Conservation (phyloP, 2,113 vertebrate genomes). For the Conger conger region DNA sequence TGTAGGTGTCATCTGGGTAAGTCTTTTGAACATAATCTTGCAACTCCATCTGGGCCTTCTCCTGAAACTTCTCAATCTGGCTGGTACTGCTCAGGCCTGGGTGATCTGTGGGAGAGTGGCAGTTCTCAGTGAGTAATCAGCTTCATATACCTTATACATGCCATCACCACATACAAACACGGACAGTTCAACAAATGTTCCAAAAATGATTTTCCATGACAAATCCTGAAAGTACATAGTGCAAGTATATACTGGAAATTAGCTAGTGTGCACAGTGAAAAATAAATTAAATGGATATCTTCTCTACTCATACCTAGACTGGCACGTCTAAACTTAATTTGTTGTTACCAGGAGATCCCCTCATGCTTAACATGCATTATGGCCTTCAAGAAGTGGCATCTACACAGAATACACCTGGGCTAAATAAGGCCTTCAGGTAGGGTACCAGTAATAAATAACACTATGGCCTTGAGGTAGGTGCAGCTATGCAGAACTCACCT, state of each 20-base stretch:
- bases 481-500: slow-evolving; percentile 73
- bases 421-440: slow-evolving; percentile 75
- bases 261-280: neutral
- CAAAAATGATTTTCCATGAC: neutral
- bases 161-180: slow-evolving; percentile 22
- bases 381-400: neutral
- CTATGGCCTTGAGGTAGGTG: slow-evolving; percentile 63
- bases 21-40: slow-evolving; percentile 98
- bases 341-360: too few relatives aligned
- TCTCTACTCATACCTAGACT: too few relatives aligned
- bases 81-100: slow-evolving; percentile 87
- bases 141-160: neutral
- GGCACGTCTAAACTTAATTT: too few relatives aligned
- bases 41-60: slow-evolving; percentile 98
- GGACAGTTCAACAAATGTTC: too few relatives aligned
- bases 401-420: slow-evolving; percentile 80
- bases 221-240: neutral
- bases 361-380: neutral
- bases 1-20: slow-evolving; percentile 94
- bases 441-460: too few relatives aligned
- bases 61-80: slow-evolving; percentile 97
- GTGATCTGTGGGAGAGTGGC: slow-evolving; percentile 80
- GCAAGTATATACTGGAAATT: neutral
- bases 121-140: slow-evolving; percentile 1
- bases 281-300: neutral